Evolutionary conservation across 1,140 invertebrate genomes (phyloP).

Genomic region (Philopotamus ludificatus): DNA sequence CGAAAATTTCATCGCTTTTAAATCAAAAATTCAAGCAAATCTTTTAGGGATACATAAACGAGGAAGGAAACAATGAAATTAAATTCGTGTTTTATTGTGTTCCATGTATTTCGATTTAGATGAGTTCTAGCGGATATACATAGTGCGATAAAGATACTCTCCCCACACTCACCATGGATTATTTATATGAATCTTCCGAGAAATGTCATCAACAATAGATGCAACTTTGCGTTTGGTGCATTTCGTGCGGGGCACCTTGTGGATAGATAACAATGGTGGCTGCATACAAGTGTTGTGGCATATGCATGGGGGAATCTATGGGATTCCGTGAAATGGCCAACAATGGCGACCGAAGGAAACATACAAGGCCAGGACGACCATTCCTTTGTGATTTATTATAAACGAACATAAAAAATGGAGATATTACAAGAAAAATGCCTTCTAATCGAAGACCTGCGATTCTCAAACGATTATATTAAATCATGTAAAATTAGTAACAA

Average conservation of each 20-base stretch:
- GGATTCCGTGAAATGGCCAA: slow-evolving; percentile 27
- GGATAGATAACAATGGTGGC: slow-evolving; percentile 1
- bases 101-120: too few relatives aligned
- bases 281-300: slow-evolving; percentile 25
- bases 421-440: not conserved
- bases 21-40: too few relatives aligned
- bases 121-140: too few relatives aligned
- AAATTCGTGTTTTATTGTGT: too few relatives aligned
- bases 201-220: too few relatives aligned
- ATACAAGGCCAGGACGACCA: not conserved
- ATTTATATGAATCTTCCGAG: too few relatives aligned
- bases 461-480: not conserved
- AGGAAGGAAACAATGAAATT: too few relatives aligned
- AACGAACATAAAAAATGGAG: slow-evolving; percentile 12
- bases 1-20: too few relatives aligned
- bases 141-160: too few relatives aligned
- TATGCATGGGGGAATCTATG: slow-evolving; percentile 17
- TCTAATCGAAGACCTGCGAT: not conserved
- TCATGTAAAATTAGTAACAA: too few relatives aligned
- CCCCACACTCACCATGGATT: too few relatives aligned
- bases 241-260: not conserved
- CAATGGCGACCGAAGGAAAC: slow-evolving; percentile 11
- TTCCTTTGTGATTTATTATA: slow-evolving; percentile 27
- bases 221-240: not conserved
- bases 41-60: too few relatives aligned